Evolutionary conservation across 2,888 invertebrate species (phyloP), one percentile per base, ranked within the genome.

Genomic region (Archaeoteleia sp.): DNA sequence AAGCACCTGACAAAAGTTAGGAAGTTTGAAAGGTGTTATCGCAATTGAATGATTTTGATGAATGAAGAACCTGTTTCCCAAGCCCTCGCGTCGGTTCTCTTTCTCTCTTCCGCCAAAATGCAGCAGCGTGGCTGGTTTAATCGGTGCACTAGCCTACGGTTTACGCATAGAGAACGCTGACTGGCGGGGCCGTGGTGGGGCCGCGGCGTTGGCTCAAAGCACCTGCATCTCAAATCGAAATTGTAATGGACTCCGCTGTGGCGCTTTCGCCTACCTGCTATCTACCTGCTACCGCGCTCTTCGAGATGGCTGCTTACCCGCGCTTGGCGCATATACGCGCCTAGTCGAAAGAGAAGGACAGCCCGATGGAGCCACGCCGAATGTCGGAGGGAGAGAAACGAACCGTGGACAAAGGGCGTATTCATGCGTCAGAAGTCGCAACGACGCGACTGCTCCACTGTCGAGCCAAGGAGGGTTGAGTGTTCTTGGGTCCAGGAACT

Each of bases 31-130:
- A 58, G 49, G 40, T 57, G 58, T 53, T 45, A 53, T 40, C 34
- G 45, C 66, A 53, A 60, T 43, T 60, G 66, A 66, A 54, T 34
- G 66, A 60, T 58, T 48, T 25, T 60, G 54, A 53, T 58, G 66
- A 66, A 60, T 66, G 66, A 48, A 53, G 61, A 67, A 67, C 61
- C 61, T 61, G 61, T 65, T 65, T 46, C 42, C 53, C 45, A 12
- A 27, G 37, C 37, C 14, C 35, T 51, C 29, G 30, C 46, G 7
- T 23, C 15, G 27, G 17, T 25, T 37, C 30, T 20, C 32, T 27
- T 14, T 27, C 25, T 30, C 29, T 25, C 20, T 15, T 7, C 12
- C 34, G 9, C 42, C 45, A 58, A 54, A n/a, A n/a, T n/a, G n/a
- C 54, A 43, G 37, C 58, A 53, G 29, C 34, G 39, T 46, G n/a